phyloP scores from a whole-genome alignment of 2,888 invertebrate genomes.

The Rhamphomyia laevipes region DNA sequence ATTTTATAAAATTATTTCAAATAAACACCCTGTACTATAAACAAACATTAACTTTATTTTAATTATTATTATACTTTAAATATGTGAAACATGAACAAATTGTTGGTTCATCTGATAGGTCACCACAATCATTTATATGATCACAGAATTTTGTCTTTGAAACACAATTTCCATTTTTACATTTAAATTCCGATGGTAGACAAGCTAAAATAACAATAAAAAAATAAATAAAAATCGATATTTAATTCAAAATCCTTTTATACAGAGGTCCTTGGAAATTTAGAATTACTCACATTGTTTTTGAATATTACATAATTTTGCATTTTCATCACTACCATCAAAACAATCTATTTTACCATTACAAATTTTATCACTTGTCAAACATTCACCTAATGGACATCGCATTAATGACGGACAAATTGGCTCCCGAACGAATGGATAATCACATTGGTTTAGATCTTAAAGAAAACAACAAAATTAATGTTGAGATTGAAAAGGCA shows the following conservation, averaged over 20 bases:
- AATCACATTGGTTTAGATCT: constrained; percentile 18
- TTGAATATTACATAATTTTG: constrained; percentile 19
- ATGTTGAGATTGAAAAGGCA: too few relatives aligned
- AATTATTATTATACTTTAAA: constrained; percentile 36
- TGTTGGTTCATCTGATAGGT: constrained; percentile 58
- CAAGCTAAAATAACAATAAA: constrained; percentile 52
- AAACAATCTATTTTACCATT: constrained; percentile 57
- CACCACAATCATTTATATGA: constrained; percentile 53
- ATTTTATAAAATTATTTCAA: neutral
- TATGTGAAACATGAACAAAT: constrained; percentile 54
- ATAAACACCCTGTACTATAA: neutral
- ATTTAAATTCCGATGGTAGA: constrained; percentile 46
- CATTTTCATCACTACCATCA: constrained; percentile 53
- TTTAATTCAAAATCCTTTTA: too few relatives aligned
- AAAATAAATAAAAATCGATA: too few relatives aligned
- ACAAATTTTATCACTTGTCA: constrained; percentile 47
- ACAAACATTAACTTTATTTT: neutral
- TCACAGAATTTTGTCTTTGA: constrained; percentile 58
- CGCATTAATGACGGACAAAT: constrained; percentile 46
- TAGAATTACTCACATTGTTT: neutral
- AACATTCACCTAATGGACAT: constrained; percentile 58
- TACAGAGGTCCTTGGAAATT: too few relatives aligned
- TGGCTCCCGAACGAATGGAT: constrained; percentile 15
- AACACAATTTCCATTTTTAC: constrained; percentile 54
- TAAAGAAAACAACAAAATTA: too few relatives aligned